Evolutionary conservation across 2,113 vertebrate species (phyloP).

Genomic region (Cynopterus brachyotis): DNA sequence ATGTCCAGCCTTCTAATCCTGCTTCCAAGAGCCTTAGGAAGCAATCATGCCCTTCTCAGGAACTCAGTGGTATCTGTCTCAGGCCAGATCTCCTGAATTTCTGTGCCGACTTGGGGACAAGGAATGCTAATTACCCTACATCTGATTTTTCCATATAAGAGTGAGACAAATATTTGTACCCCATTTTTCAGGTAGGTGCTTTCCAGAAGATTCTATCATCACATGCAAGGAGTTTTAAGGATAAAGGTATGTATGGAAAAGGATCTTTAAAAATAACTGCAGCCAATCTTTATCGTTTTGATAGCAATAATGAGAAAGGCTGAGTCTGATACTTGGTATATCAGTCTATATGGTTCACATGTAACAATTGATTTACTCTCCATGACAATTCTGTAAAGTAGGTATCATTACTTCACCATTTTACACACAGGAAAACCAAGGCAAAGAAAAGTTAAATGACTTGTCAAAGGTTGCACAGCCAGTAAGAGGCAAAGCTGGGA

Average conservation of each 20-base stretch:
- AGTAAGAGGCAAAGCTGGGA: not conserved
- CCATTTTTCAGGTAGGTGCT: not conserved
- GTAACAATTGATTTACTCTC: not conserved
- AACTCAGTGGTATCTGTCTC: fast-evolving
- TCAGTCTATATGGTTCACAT: not conserved
- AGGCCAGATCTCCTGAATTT: not conserved
- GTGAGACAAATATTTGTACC: not conserved
- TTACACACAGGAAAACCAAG: not conserved
- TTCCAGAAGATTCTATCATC: not conserved
- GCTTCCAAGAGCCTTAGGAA: not conserved
- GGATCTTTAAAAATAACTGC: not conserved
- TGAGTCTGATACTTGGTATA: not conserved
- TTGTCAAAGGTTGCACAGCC: not conserved
- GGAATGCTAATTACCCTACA: no score
- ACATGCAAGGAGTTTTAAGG: not conserved
- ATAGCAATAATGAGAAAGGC: not conserved
- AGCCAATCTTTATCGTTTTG: not conserved
- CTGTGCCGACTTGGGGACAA: not conserved
- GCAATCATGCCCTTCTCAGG: fast-evolving
- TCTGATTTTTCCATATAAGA: not conserved
- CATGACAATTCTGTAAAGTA: not conserved
- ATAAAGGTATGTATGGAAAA: not conserved
- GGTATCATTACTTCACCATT: not conserved
- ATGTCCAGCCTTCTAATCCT: not conserved
- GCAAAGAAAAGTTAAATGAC: not conserved